Base-by-base conservation (phyloP, 2,888 invertebrate species). In the Fragum fragum region DNA sequence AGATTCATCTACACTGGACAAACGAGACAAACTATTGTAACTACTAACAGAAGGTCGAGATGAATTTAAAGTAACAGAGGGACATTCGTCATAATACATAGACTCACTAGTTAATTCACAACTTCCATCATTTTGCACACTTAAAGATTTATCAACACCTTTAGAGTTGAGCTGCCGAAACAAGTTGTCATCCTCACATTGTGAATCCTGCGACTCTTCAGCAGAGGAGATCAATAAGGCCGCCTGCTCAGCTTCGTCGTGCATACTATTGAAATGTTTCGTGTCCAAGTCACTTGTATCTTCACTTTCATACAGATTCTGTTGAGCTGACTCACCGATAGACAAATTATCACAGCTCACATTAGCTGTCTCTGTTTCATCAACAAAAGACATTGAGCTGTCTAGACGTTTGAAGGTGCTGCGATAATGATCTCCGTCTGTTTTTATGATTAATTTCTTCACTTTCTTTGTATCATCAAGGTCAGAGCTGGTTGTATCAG, bases 401-500 rank as follows among this genome's bases (percentile, higher is more conserved):
- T 80, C 82, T 14, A 83, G 26, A 39, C 83, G 73, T 55, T 86
- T 86, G 66, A 86, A 86, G 1, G 87, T 82, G 83, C 91, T 91
- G 29, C 87, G 87, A 73, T 89, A 90, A 29, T 88, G 88, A 63
- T 87, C 81, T 9, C 91, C 90, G 73, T 90, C 89, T 42, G 88
- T 86, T 63, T 89, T 85, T 16, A 91, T 90, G 21, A 91, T 89
- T 47, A 91, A 81, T 75, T 87, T 90, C 61, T 84, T 82, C 78
- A 89, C 79, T 47, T 83, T 81, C 5, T 73, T 63, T 0, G 69
- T 42, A 3, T 75, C 68, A 21, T 76, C 69, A 1, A 29, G 7
- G 14, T 72, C 75, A 21, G 59, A 23, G 18, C 7, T 14, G 16
- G 66, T 76, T 18, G 23, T 32, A 36, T 75, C 68, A 9, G 28